Evolutionary conservation across 2,797 vertebrate genomes (phyloP), one percentile per base, ranked within the genome.

Genomic region (Ctenopoma multispine): DNA sequence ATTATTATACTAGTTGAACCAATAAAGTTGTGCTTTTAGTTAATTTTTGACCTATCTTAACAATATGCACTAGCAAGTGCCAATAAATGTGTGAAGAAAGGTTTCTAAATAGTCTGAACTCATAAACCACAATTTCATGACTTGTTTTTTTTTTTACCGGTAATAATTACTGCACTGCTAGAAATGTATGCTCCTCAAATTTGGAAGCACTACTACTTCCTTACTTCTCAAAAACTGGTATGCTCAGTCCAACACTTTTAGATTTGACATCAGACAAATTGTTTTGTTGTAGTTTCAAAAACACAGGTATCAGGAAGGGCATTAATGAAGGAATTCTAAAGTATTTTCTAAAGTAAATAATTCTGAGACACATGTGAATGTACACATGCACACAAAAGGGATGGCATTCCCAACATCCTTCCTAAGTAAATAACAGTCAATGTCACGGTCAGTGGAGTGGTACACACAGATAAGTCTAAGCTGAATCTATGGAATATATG

Each of bases 391-490:
- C 24, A 61, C 13, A 72, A 12, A 61, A 1, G 41, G 9, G 7
- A 66, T 11, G 0, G 11, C 18, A 29, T 48, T 5, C 21, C 54
- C 47, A 59, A n/a, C 44, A 46, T 55, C 24, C 5, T 27, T 66
- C 14, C n/a, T 13, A 17, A 14, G 27, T 36, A 69, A 4, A 5
- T 67, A 86, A 86, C 81, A 83, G 81, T 81, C 75, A 49, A 7
- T 34, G 81, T 53, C 69, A 79, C 24, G 38, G 23, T 54, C 43
- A 55, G 15, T 38, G 20, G 18, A 43, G 53, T 50, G 15, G 43
- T 63, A 46, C 27, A 63, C 23, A 6, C 24, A 31, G 6, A 43
- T 12, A 51, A 48, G 12, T 43, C 14, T 11, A 24, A 40, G 23
- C 18, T 38, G 56, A 71, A 72, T 34, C 21, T 54, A 38, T 24